These are phyloP conservation scores for Trachythela sp. DNA, from an alignment of 64 coral and sea anemone species.

Conservation along the genomic window DNA sequence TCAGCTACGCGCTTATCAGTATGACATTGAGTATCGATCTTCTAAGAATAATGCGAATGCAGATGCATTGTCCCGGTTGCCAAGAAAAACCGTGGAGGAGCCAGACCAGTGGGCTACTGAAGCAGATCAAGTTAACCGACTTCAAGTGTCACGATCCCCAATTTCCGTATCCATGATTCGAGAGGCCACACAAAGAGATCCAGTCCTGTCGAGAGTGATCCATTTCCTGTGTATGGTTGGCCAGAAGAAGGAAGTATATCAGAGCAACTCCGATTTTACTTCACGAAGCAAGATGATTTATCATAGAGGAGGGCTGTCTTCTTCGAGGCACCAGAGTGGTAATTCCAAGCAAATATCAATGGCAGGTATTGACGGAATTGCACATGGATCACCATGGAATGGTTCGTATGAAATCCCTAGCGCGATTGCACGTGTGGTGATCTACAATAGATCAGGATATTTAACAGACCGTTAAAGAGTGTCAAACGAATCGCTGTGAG, in stretches of 20 bases:
- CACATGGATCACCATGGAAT: constrained; percentile 40
- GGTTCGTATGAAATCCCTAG: constrained; percentile 32
- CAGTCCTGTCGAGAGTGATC: background rate
- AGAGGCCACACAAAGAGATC: background rate
- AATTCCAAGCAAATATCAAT: constrained; percentile 34
- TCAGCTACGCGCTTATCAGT: constrained; percentile 51
- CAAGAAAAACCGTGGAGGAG: no score
- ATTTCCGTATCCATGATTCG: background rate
- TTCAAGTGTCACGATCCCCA: no score
- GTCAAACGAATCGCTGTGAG: background rate
- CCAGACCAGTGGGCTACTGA: no score
- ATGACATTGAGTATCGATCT: constrained; percentile 47
- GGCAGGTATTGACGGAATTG: constrained; percentile 21
- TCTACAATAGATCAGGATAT: constrained; percentile 35
- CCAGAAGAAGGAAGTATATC: background rate
- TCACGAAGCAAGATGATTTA: no score
- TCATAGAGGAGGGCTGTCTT: constrained; percentile 36
- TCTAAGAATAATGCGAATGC: constrained; percentile 42
- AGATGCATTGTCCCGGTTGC: no score
- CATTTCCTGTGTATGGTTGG: background rate
- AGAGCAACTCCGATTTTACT: background rate
- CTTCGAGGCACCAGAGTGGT: constrained; percentile 43
- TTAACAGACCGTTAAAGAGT: constrained; percentile 8
- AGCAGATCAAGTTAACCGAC: no score
- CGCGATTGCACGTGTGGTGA: constrained; percentile 39